These are phyloP conservation scores for Pristionchus entomophagus DNA, from an alignment of 2,888 invertebrate species.

Conservation along the genomic window DNA sequence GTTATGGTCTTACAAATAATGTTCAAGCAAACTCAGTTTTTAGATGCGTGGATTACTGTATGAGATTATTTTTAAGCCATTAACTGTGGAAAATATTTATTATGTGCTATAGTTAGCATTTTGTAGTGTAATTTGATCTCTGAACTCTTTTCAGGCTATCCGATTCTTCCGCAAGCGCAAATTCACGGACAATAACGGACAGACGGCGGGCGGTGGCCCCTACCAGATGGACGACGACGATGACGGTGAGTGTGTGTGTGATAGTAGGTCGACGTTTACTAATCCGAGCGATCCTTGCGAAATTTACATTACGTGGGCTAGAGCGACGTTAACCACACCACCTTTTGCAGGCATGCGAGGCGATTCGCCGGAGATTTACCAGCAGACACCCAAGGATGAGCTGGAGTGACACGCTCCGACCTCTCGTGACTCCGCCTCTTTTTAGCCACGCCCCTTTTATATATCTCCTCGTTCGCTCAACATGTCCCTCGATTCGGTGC, in stretches of 20 bases:
- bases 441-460: background rate
- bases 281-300: background rate
- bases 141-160: slow-evolving; percentile 5
- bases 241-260: slow-evolving; percentile 29
- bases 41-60: too few relatives aligned
- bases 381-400: background rate
- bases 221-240: background rate
- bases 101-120: background rate
- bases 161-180: slow-evolving; percentile 42
- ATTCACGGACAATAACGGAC: too few relatives aligned
- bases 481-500: too few relatives aligned
- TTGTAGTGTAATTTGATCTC: background rate
- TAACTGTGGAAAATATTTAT: too few relatives aligned
- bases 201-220: background rate
- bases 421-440: background rate
- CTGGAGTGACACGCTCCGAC: too few relatives aligned
- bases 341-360: background rate
- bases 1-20: too few relatives aligned
- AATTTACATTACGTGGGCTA: background rate
- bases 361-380: background rate
- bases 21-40: too few relatives aligned
- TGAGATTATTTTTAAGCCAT: too few relatives aligned
- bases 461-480: background rate
- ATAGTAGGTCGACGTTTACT: background rate
- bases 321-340: background rate